These are phyloP conservation scores for Leptogaster cylindrica DNA, from an alignment of 2,888 invertebrate species.

Conservation along the genomic window DNA sequence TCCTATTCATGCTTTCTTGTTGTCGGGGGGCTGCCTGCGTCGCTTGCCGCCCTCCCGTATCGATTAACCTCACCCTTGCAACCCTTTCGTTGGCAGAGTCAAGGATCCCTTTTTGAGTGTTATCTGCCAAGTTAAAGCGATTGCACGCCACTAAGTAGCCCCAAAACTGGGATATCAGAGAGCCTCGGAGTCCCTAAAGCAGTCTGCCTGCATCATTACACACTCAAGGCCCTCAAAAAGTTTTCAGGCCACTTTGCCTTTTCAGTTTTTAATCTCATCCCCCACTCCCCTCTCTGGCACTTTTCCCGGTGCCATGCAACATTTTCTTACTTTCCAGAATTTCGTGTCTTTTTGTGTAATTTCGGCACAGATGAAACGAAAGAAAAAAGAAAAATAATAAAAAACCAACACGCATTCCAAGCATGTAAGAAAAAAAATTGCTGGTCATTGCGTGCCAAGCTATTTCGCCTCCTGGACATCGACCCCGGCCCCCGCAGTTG, in stretches of 20 bases:
- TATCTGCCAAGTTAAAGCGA: too few species aligned
- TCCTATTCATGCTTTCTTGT: background rate
- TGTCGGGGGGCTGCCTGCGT: background rate
- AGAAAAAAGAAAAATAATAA: background rate
- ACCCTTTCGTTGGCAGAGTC: background rate
- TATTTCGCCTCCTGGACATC: background rate
- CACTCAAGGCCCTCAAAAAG: too few species aligned
- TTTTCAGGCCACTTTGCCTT: too few species aligned
- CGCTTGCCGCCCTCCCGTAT: background rate
- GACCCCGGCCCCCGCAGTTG: background rate
- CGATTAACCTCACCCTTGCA: too few species aligned
- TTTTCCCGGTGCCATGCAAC: background rate
- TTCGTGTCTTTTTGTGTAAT: conserved; percentile 24
- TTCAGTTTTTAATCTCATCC: conserved; percentile 1
- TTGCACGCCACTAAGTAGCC: background rate
- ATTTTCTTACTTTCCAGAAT: conserved; percentile 20
- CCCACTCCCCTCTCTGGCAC: too few species aligned
- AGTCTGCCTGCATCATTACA: too few species aligned
- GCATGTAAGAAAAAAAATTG: conserved; percentile 12
- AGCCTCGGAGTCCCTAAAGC: too few species aligned
- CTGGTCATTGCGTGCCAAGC: conserved; percentile 41
- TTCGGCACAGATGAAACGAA: conserved; percentile 10
- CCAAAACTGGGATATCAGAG: too few species aligned
- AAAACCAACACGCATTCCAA: conserved; percentile 6
- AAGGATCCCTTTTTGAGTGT: too few species aligned